Evolutionary conservation across 2,888 invertebrate species (phyloP), one percentile per base, ranked within the genome.

Genomic region (Mythimna impura): DNA sequence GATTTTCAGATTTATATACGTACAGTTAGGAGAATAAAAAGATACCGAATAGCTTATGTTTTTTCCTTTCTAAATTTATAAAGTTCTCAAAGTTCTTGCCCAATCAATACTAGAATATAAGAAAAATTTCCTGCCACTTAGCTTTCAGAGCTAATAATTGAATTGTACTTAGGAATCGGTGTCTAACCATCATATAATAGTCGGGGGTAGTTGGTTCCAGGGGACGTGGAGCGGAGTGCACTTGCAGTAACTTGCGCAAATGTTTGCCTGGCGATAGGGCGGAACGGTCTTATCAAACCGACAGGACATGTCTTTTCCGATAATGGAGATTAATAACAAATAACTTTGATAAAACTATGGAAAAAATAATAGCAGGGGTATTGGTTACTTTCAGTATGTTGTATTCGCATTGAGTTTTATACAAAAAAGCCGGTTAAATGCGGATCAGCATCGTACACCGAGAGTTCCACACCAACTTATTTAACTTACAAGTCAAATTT

Each of bases 171-270:
- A 83, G 82, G 85, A 88, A 89, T 90, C 87, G 86, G 82, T 75
- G 85, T 86, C 87, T 87, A 87, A 86, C 89, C 89, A 89, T 90
- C 90, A 89, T 89, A 90, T 91, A 91, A 91, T 89, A 90, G 90
- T 86, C 77, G 80, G 85, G 83, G 86, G 86, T 84, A 88, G 81
- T 86, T 79, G 73, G 85, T 87, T 88, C 76, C 84, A 80, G 72
- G 82, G 76, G 87, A 90, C 90, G 86, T 54, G n/a, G 40, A 73
- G 57, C 43, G 84, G 86, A 92, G 91, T 90, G 92, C 92, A 90
- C 91, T 92, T 89, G 89, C 90, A 90, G 90, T 92, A 93, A 94
- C 93, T 94, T 93, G 90, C 87, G 89, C 91, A 94, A 94, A 94
- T 93, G 91, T 94, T 95, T 93, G 90, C 87, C 81, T 88, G 88